A percentile compares a stretch with the other conserved stretches of the same genome.
Evolutionary conservation across 2,797 vertebrate species (phyloP).

Genomic region (Helostoma temminkii): DNA sequence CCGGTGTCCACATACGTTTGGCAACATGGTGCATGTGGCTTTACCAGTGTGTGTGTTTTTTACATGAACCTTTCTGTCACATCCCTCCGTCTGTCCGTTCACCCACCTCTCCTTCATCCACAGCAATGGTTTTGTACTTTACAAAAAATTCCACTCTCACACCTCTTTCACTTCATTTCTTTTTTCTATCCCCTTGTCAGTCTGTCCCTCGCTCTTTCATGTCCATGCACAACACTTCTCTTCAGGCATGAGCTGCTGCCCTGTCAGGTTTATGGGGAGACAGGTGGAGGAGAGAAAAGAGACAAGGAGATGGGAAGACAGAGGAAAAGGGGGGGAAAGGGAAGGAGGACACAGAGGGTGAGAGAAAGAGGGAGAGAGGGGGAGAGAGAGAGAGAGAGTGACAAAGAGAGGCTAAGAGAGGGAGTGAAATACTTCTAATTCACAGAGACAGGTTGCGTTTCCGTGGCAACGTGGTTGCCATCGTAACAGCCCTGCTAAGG

Average conservation of each 20-base stretch:
- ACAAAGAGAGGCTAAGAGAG: slow-evolving; percentile 59
- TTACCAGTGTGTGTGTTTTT: slow-evolving; percentile 8
- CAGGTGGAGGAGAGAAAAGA: slow-evolving; percentile 52
- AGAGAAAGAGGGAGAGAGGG: slow-evolving; percentile 14
- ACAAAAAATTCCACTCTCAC: slow-evolving; percentile 46
- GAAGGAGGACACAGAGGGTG: slow-evolving; percentile 6
- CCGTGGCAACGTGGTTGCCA: slow-evolving; percentile 91
- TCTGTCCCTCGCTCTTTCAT: slow-evolving; percentile 52
- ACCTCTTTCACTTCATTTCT: slow-evolving; percentile 22
- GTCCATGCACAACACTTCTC: slow-evolving; percentile 48
- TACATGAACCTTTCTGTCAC: slow-evolving; percentile 15
- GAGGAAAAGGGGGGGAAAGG: slow-evolving; percentile 12
- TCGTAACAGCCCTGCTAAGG: slow-evolving; percentile 84
- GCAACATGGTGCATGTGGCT: neutral
- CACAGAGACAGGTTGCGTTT: slow-evolving; percentile 90
- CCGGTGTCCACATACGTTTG: slow-evolving; percentile 5
- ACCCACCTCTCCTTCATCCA: slow-evolving; percentile 35
- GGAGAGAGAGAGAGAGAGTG: slow-evolving; percentile 29
- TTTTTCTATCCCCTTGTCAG: slow-evolving; percentile 42
- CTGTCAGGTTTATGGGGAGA: slow-evolving; percentile 65
- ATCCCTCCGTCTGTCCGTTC: slow-evolving; percentile 26
- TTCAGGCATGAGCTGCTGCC: slow-evolving; percentile 67
- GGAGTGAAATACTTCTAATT: slow-evolving; percentile 90
- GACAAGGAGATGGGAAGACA: slow-evolving; percentile 48
- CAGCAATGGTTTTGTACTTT: slow-evolving; percentile 45